Percentiles rank a stretch among this genome's conserved stretches.
These are phyloP conservation scores for Mimas tiliae DNA, from an alignment of 2,888 invertebrate genomes.

Conservation along the genomic window DNA sequence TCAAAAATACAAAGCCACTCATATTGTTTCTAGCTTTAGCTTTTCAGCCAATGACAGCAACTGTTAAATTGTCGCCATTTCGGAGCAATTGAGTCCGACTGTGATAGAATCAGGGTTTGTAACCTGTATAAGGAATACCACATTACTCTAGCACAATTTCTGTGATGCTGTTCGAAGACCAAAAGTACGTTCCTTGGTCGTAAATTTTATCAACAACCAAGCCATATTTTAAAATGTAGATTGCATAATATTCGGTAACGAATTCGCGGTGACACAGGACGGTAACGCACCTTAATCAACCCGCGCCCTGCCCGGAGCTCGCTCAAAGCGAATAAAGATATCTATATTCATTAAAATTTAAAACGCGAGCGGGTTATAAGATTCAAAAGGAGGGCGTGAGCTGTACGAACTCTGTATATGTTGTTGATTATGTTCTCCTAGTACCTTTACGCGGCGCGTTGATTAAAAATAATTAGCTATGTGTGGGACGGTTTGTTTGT, in stretches of 20 bases:
- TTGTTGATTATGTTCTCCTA: conserved; percentile 27
- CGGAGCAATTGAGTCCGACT: no score
- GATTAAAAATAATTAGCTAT: conserved; percentile 28
- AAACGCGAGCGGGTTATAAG: conserved; percentile 77
- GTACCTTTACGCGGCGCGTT: conserved; percentile 17
- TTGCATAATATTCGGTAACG: neutral
- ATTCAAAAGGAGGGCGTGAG: conserved; percentile 65
- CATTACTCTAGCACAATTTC: no score
- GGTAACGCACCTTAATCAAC: conserved; percentile 48
- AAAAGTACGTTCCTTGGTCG: no score
- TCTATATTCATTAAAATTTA: conserved; percentile 82
- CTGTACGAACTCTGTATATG: conserved; percentile 34
- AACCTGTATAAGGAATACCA: no score
- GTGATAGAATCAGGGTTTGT: no score
- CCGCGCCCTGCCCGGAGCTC: conserved; percentile 56
- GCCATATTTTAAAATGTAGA: no score
- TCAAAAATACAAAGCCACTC: no score
- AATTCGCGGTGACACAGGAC: conserved; percentile 26
- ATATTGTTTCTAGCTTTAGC: no score
- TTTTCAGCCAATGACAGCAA: no score
- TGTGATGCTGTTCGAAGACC: no score
- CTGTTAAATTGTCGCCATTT: no score
- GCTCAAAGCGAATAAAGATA: conserved; percentile 78
- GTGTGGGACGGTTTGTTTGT: neutral
- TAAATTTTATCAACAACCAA: no score